Percentiles rank a stretch among this genome's conserved stretches.
phyloP scores from a whole-genome alignment of 2,888 invertebrate species.

The Hirtodrosophila alboralis region DNA sequence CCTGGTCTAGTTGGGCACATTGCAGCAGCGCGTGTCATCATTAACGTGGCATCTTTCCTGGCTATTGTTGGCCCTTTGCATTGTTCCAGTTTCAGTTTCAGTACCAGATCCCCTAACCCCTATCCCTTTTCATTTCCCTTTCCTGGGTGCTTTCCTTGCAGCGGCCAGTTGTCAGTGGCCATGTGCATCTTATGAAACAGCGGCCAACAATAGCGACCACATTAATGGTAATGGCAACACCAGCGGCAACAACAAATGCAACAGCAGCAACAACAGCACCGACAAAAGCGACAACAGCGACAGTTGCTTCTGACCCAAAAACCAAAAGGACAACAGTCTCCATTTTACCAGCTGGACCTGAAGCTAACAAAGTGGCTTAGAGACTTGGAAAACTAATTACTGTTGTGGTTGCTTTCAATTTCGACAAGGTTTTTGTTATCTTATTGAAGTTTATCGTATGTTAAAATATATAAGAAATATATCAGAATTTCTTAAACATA shows the following conservation, averaged over 20 bases:
- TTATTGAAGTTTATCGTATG: too few relatives aligned
- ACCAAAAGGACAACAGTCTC: slow-evolving; percentile 28
- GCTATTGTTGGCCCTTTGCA: slow-evolving; percentile 57
- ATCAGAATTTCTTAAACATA: too few relatives aligned
- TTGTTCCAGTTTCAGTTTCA: slow-evolving; percentile 46
- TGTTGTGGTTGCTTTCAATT: slow-evolving; percentile 11
- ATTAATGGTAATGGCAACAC: slow-evolving; percentile 72
- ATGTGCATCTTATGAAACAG: slow-evolving; percentile 47
- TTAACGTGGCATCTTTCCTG: slow-evolving; percentile 64
- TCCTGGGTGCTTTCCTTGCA: slow-evolving; percentile 25
- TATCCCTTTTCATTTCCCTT: slow-evolving; percentile 28
- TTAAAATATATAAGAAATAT: too few relatives aligned
- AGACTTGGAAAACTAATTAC: slow-evolving; percentile 20
- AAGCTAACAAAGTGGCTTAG: slow-evolving; percentile 17
- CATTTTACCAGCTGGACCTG: slow-evolving; percentile 11
- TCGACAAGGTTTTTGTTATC: not conserved
- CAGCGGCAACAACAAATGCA: slow-evolving; percentile 68
- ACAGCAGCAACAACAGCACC: slow-evolving; percentile 12
- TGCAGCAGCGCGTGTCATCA: slow-evolving; percentile 78
- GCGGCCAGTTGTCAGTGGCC: slow-evolving; percentile 7
- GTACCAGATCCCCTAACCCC: too few relatives aligned
- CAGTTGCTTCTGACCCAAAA: slow-evolving; percentile 70
- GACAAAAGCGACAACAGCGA: slow-evolving; percentile 41
- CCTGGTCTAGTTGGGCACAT: slow-evolving; percentile 54
- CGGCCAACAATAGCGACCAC: slow-evolving; percentile 60